phyloP scores from a whole-genome alignment of 2,888 invertebrate species.

The Acleris literana region DNA sequence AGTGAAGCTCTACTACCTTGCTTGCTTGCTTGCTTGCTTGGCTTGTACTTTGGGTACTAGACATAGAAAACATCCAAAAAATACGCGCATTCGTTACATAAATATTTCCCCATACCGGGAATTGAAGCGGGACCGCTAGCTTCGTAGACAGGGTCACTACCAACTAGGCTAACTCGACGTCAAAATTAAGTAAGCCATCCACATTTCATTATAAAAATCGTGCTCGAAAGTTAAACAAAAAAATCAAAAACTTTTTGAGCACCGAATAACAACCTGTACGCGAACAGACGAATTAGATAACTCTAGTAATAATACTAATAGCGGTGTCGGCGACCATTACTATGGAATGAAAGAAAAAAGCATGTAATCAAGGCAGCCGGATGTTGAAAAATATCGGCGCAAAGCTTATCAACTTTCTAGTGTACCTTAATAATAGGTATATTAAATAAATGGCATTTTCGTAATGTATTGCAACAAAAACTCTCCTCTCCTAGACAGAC shows the following conservation, averaged over 20 bases:
- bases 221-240: too few species aligned
- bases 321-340: constrained; percentile 26
- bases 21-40: too few species aligned
- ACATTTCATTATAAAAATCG: too few species aligned
- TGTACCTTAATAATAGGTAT: constrained; percentile 30
- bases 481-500: constrained; percentile 2
- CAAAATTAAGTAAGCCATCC: too few species aligned
- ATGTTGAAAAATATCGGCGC: constrained; percentile 40
- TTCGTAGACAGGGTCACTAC: too few species aligned
- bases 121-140: too few species aligned
- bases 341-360: constrained; percentile 25
- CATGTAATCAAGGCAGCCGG: constrained; percentile 39
- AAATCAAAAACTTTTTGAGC: background rate
- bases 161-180: too few species aligned
- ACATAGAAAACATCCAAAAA: too few species aligned
- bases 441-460: constrained; percentile 27
- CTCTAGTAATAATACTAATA: constrained; percentile 11
- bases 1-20: too few species aligned
- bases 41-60: too few species aligned
- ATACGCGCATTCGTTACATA: too few species aligned
- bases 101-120: too few species aligned
- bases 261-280: background rate
- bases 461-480: constrained; percentile 27
- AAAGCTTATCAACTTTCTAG: constrained; percentile 40
- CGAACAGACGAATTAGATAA: constrained; percentile 18